A percentile compares a stretch with the other conserved stretches of the same genome.
Evolutionary conservation across 2,113 vertebrate genomes (phyloP).

Genomic region (Chaetodon trifascialis): DNA sequence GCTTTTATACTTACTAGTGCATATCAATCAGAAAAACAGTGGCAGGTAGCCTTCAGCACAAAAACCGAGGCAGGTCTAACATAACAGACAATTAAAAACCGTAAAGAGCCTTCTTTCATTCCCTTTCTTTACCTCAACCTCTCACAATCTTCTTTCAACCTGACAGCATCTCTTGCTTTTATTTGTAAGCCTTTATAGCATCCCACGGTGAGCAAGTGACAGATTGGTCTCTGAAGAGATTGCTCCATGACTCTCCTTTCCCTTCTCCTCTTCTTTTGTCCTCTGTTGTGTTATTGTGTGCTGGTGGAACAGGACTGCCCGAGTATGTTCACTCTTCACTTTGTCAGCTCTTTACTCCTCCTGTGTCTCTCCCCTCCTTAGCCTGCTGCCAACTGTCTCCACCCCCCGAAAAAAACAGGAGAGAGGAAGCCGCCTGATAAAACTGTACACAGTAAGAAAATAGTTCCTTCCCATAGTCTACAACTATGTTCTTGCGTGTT

Average conservation of each 20-base stretch:
- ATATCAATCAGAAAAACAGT: conserved; percentile 50
- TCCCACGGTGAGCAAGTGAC: conserved; percentile 69
- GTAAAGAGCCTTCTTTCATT: conserved; percentile 18
- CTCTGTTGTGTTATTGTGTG: conserved; percentile 70
- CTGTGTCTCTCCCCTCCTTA: conserved; percentile 59
- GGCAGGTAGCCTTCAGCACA: conserved; percentile 28
- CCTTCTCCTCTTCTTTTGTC: conserved; percentile 67
- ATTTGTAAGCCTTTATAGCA: conserved; percentile 64
- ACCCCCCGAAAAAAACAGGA: conserved; percentile 6
- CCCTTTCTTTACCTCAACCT: conserved; percentile 43
- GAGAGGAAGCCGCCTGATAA: conserved; percentile 8
- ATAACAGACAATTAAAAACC: conserved; percentile 64
- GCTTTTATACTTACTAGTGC: conserved; percentile 20
- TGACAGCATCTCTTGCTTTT: conserved; percentile 63
- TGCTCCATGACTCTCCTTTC: conserved; percentile 68
- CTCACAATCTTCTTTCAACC: conserved; percentile 45
- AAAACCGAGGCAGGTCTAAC: conserved; percentile 15
- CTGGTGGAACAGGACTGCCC: conserved; percentile 47
- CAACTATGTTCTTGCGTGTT: neutral
- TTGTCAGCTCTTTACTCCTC: conserved; percentile 71
- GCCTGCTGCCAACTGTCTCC: conserved; percentile 64
- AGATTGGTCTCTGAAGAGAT: conserved; percentile 77
- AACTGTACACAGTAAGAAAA: conserved; percentile 2
- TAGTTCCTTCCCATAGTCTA: neutral
- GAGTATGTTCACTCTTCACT: conserved; percentile 61